Conservation (phyloP, 2,797 vertebrate species). For the Lutjanus argentimaculatus region DNA sequence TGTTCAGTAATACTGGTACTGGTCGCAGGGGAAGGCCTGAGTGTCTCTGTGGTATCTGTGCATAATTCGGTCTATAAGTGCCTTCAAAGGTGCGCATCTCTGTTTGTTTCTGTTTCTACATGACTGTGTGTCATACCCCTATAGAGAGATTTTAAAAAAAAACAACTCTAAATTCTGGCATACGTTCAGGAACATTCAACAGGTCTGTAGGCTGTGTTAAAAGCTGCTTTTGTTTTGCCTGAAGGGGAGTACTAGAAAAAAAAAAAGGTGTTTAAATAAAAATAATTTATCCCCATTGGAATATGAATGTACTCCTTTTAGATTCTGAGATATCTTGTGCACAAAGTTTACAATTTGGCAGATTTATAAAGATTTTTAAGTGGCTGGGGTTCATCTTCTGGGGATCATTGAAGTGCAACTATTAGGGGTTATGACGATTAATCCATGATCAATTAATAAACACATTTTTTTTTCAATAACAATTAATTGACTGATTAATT, state of each 20-base stretch:
- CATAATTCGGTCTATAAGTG: slow-evolving; percentile 5
- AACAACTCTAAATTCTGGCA: neutral
- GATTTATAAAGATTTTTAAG: too few species aligned
- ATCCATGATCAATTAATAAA: too few species aligned
- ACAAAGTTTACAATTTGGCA: neutral
- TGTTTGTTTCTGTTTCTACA: slow-evolving; percentile 12
- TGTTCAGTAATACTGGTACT: slow-evolving; percentile 32
- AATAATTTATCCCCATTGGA: neutral
- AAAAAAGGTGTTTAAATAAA: neutral
- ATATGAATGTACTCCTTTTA: neutral
- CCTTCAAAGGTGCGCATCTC: neutral
- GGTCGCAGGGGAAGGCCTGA: slow-evolving; percentile 39
- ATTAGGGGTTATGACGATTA: too few species aligned
- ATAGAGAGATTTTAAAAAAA: too few species aligned
- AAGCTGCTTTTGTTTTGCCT: too few species aligned
- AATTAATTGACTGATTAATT: too few species aligned
- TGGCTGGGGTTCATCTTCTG: too few species aligned
- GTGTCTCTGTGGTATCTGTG: slow-evolving; percentile 12
- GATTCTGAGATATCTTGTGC: neutral
- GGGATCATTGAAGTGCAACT: neutral
- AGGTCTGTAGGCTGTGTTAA: neutral
- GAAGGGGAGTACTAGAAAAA: neutral
- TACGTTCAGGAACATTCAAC: neutral
- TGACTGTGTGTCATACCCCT: neutral
- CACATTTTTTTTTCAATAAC: too few species aligned